Percentiles rank a stretch among this genome's conserved stretches.
Conservation (phyloP, 2,797 vertebrate genomes). For the Mareca strepera region DNA sequence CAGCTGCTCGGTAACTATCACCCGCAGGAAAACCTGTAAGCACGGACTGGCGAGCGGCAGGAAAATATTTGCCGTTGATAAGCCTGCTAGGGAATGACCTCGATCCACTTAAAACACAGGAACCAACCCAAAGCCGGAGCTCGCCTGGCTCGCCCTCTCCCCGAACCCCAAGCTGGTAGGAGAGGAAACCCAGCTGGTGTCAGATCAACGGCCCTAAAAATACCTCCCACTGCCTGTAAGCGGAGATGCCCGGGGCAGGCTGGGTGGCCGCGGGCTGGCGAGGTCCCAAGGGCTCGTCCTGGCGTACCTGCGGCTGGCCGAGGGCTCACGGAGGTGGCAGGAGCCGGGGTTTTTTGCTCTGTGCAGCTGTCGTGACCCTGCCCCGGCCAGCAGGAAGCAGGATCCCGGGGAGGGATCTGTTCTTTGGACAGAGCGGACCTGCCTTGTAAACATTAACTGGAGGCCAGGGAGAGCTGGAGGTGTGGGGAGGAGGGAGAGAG, state of each 20-base stretch:
- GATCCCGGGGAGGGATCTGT: not conserved
- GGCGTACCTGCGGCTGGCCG: not conserved
- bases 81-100: not conserved
- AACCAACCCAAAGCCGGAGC: constrained; percentile 10
- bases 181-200: not conserved
- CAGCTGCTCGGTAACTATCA: not conserved
- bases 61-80: not conserved
- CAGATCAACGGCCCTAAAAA: constrained; percentile 59
- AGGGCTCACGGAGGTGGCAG: not conserved
- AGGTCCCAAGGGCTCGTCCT: not conserved
- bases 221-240: not conserved
- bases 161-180: not conserved
- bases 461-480: not conserved
- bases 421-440: constrained; percentile 45
- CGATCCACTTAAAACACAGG: not conserved
- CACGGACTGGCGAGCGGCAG: not conserved
- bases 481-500: accelerated
- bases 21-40: not conserved
- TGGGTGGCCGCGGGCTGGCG: not conserved
- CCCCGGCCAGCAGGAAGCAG: not conserved
- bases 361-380: accelerated
- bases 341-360: not conserved
- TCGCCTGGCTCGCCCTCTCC: not conserved
- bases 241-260: not conserved
- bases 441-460: constrained; percentile 70